phyloP scores from a whole-genome alignment of 2,888 invertebrate species.

The Rhagonycha fulva region DNA sequence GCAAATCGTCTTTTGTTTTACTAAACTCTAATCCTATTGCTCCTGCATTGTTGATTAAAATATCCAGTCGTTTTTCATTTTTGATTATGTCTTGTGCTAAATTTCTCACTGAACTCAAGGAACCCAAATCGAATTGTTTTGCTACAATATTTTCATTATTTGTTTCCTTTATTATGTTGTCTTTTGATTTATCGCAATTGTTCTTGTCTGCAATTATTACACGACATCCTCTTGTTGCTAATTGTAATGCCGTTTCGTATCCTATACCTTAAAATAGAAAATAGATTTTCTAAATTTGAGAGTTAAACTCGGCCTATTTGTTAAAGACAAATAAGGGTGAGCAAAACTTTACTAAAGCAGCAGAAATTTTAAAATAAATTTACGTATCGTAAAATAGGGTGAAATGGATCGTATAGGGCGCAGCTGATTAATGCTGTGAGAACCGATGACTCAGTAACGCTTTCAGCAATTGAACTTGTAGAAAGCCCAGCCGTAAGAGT shows the following conservation, averaged over 20 bases:
- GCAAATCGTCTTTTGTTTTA: not conserved
- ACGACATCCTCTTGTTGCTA: not conserved
- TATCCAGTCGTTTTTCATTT: not conserved
- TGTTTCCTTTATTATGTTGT: not conserved
- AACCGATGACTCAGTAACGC: no score
- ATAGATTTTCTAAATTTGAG: no score
- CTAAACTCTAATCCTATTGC: not conserved
- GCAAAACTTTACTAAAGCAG: no score
- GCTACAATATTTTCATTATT: not conserved
- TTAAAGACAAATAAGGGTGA: no score
- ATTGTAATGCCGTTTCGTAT: not conserved
- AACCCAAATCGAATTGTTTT: not conserved
- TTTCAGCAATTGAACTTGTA: no score
- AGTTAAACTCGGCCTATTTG: no score
- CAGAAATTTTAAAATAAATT: no score
- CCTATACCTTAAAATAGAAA: not conserved
- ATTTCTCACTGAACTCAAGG: not conserved
- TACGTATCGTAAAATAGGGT: no score
- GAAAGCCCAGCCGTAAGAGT: no score
- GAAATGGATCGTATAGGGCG: no score
- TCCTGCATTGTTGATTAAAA: not conserved
- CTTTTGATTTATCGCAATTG: not conserved
- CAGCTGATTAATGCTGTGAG: no score
- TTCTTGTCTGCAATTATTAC: not conserved
- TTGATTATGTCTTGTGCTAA: not conserved